A percentile compares a stretch with the other conserved stretches of the same genome.
phyloP scores from a whole-genome alignment of 2,888 invertebrate genomes.

The Aspidiotus rigidus region DNA sequence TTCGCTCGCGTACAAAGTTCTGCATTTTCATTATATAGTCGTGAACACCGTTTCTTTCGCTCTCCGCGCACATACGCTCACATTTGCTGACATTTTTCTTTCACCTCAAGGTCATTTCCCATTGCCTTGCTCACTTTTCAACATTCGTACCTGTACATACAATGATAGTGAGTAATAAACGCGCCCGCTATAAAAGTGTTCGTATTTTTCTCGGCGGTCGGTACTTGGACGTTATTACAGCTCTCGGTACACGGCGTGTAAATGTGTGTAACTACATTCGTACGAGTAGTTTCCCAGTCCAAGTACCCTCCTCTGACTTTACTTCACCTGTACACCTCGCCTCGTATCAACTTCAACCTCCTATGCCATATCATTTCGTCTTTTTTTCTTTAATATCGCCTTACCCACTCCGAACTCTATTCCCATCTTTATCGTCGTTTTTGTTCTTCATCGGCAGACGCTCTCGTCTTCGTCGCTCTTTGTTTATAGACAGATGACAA shows the following conservation, averaged over 20 bases:
- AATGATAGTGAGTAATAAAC: too few relatives aligned
- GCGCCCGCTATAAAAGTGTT: not conserved
- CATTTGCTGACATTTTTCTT: slow-evolving; percentile 27
- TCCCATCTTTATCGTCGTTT: slow-evolving; percentile 5
- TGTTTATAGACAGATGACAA: slow-evolving; percentile 5
- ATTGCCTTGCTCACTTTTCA: slow-evolving; percentile 22
- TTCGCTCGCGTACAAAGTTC: slow-evolving; percentile 21
- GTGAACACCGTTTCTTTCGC: not conserved
- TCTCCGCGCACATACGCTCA: slow-evolving; percentile 3
- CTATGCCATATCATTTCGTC: not conserved
- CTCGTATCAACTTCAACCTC: not conserved
- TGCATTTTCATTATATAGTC: not conserved
- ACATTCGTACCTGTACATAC: not conserved
- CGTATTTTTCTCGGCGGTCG: not conserved
- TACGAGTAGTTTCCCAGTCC: not conserved
- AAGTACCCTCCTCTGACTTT: not conserved
- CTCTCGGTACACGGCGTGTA: not conserved
- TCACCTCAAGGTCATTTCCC: slow-evolving; percentile 29
- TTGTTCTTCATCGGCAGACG: not conserved
- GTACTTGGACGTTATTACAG: not conserved
- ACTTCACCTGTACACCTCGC: too few relatives aligned
- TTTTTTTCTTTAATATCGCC: not conserved
- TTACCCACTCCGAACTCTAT: not conserved
- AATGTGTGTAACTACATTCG: not conserved
- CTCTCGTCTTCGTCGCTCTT: slow-evolving; percentile 13